Evolutionary conservation across 2,888 invertebrate species (phyloP).

Genomic region (Limenitis camilla): DNA sequence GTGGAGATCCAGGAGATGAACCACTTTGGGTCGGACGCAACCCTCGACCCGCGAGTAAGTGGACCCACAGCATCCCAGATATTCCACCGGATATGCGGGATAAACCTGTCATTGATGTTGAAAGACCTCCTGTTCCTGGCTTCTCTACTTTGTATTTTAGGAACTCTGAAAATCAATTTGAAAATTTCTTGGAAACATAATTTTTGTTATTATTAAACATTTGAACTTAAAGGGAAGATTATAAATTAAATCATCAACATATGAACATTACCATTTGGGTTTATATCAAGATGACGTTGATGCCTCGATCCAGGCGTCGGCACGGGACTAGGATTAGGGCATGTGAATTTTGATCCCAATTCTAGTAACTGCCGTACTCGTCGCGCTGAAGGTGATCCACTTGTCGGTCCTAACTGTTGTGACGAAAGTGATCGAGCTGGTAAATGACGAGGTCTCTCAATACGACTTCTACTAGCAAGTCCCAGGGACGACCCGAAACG

Average conservation of each 20-base stretch:
- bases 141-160: slow-evolving; percentile 93
- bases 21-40: slow-evolving; percentile 82
- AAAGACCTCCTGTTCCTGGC: slow-evolving; percentile 71
- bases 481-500: slow-evolving; percentile 76
- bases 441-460: slow-evolving; percentile 71
- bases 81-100: slow-evolving; percentile 73
- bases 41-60: slow-evolving; percentile 90
- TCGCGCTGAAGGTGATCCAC: slow-evolving; percentile 83
- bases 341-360: slow-evolving; percentile 74
- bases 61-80: slow-evolving; percentile 93
- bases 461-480: slow-evolving; percentile 67
- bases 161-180: slow-evolving; percentile 77
- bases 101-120: slow-evolving; percentile 73
- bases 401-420: slow-evolving; percentile 77
- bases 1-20: slow-evolving; percentile 82
- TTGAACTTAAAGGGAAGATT: neutral
- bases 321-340: slow-evolving; percentile 81
- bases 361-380: slow-evolving; percentile 88
- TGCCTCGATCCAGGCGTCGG: slow-evolving; percentile 86
- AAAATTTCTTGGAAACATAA: neutral
- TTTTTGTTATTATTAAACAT: neutral
- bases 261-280: slow-evolving; percentile 82
- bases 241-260: neutral
- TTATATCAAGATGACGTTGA: slow-evolving; percentile 88
- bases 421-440: slow-evolving; percentile 85